Evolutionary conservation across 2,888 invertebrate genomes (phyloP).

Genomic region (Microctonus brassicae): DNA sequence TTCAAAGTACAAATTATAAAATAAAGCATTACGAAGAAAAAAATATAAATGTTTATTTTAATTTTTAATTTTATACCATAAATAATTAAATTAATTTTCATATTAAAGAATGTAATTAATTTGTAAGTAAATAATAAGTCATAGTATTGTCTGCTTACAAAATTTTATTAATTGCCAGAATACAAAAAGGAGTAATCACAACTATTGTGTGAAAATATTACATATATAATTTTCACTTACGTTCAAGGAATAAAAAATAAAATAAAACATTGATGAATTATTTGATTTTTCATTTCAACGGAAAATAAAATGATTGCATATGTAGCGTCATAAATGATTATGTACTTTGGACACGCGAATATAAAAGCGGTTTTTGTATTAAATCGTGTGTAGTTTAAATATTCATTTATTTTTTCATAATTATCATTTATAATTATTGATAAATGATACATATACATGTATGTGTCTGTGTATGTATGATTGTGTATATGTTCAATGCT

Average conservation of each 20-base stretch:
- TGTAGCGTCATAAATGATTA: slow-evolving; percentile 35
- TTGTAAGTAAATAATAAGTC: not conserved
- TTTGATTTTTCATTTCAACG: slow-evolving; percentile 34
- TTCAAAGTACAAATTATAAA: not conserved
- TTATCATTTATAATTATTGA: slow-evolving; percentile 27
- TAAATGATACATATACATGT: slow-evolving; percentile 15
- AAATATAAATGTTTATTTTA: not conserved
- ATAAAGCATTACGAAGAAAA: not conserved
- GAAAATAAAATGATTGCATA: slow-evolving; percentile 43
- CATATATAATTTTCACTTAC: slow-evolving; percentile 57
- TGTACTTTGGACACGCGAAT: slow-evolving; percentile 20
- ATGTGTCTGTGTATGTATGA: no score
- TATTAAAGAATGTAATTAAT: not conserved
- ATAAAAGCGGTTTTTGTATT: slow-evolving; percentile 12
- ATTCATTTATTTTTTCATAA: slow-evolving; percentile 11
- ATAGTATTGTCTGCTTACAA: slow-evolving; percentile 46
- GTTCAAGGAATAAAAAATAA: slow-evolving; percentile 55
- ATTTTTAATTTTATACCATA: no score
- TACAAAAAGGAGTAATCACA: slow-evolving; percentile 62
- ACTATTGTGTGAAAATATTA: slow-evolving; percentile 57
- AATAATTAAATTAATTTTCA: no score
- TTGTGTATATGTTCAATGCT: slow-evolving; percentile 35
- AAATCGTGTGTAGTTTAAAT: slow-evolving; percentile 3
- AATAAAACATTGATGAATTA: slow-evolving; percentile 5
- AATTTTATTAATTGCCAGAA: slow-evolving; percentile 66